Percentiles rank a stretch among this genome's conserved stretches.
These are phyloP conservation scores for Cynocephalus volans DNA, from an alignment of 2,113 vertebrate genomes.

Conservation along the genomic window DNA sequence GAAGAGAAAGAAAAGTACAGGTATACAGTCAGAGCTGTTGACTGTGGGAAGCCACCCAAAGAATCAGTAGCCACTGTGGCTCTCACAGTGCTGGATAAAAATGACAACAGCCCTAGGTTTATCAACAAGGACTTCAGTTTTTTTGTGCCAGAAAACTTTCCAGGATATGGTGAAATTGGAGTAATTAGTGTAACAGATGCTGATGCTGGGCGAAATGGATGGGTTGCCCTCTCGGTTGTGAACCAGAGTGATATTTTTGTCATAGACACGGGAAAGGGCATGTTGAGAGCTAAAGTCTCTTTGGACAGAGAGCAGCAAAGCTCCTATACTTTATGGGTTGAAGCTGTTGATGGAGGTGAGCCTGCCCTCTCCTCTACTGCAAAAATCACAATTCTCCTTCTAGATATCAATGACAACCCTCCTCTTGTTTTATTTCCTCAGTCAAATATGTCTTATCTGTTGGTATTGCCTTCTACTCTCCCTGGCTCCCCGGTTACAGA, in stretches of 20 bases:
- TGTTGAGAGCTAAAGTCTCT: slow-evolving; percentile 95
- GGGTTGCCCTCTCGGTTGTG: slow-evolving; percentile 97
- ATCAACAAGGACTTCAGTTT: slow-evolving; percentile 99
- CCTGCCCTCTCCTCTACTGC: slow-evolving; percentile 96
- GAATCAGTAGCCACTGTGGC: slow-evolving; percentile 96
- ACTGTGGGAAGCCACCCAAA: slow-evolving; percentile 94
- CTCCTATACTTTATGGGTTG: slow-evolving; percentile 96
- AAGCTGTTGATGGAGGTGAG: slow-evolving; percentile 96
- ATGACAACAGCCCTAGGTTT: slow-evolving; percentile 98
- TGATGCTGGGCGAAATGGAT: slow-evolving; percentile 96
- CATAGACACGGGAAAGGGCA: slow-evolving; percentile 97
- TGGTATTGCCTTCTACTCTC: slow-evolving; percentile 96
- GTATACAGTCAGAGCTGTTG: slow-evolving; percentile 96
- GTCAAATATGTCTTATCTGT: slow-evolving; percentile 97
- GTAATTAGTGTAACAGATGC: slow-evolving; percentile 97
- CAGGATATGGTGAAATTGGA: slow-evolving; percentile 97
- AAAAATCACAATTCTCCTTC: slow-evolving; percentile 96
- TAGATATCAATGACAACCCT: slow-evolving; percentile 99
- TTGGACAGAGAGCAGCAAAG: slow-evolving; percentile 98
- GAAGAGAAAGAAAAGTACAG: slow-evolving; percentile 98
- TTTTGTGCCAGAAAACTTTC: slow-evolving; percentile 99
- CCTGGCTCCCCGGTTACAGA: slow-evolving; percentile 98
- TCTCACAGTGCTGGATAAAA: slow-evolving; percentile 96
- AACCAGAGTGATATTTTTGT: slow-evolving; percentile 98
- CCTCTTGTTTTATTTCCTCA: slow-evolving; percentile 98